Percentiles rank a stretch among this genome's conserved stretches.
These are phyloP conservation scores for Rallus crepitans DNA, from an alignment of 2,797 vertebrate species.

Conservation along the genomic window DNA sequence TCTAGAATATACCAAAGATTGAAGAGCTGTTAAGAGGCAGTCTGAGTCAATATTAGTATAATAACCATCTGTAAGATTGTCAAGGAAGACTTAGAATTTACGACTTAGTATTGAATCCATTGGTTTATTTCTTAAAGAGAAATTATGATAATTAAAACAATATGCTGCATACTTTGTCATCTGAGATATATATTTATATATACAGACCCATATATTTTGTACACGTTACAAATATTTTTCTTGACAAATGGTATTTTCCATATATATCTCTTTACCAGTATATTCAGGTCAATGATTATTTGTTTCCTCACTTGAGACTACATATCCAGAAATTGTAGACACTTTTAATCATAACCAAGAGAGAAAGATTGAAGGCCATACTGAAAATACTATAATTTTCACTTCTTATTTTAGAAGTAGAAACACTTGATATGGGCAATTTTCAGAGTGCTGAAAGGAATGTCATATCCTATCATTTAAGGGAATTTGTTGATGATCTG, in stretches of 20 bases:
- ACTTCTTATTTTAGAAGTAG: neutral
- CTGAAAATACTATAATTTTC: constrained; percentile 24
- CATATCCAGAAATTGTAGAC: neutral
- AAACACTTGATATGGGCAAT: neutral
- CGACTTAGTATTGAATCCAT: neutral
- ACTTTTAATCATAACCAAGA: neutral
- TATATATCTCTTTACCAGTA: neutral
- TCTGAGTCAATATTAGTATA: neutral
- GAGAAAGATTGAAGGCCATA: constrained; percentile 6
- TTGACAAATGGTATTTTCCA: neutral
- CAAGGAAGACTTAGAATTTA: neutral
- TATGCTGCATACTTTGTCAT: neutral
- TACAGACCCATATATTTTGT: neutral
- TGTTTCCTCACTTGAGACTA: neutral
- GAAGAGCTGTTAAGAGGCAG: neutral
- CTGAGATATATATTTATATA: neutral
- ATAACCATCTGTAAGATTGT: neutral
- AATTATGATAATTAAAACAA: neutral
- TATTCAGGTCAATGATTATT: neutral
- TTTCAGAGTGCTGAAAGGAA: neutral
- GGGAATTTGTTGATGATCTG: neutral
- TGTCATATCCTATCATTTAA: constrained; percentile 2
- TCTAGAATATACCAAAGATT: neutral
- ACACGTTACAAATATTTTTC: neutral
- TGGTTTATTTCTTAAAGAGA: neutral